Conservation (phyloP, 2,888 invertebrate species). For the Onchidella celtica region DNA sequence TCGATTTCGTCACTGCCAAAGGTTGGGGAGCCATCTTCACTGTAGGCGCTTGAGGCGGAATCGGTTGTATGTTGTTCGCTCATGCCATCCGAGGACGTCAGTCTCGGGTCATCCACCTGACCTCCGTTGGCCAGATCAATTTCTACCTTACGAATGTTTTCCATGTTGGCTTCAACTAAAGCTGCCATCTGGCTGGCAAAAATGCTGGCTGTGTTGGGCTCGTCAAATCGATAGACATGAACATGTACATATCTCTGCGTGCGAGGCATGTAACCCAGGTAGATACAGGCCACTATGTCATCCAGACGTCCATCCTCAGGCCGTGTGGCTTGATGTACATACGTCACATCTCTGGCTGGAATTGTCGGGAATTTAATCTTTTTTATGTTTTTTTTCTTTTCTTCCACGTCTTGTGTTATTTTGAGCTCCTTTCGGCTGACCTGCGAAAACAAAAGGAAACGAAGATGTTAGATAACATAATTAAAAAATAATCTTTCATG, state of each 20-base stretch:
- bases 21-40: slow-evolving; percentile 62
- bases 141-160: slow-evolving; percentile 92
- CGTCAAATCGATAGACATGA: slow-evolving; percentile 96
- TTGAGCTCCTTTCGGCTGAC: slow-evolving; percentile 89
- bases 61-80: slow-evolving; percentile 60
- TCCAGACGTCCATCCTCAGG: slow-evolving; percentile 85
- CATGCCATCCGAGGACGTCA: slow-evolving; percentile 52
- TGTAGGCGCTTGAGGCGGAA: slow-evolving; percentile 62
- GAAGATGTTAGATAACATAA: no score
- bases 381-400: slow-evolving; percentile 72
- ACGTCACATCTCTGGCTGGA: slow-evolving; percentile 83
- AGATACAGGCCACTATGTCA: slow-evolving; percentile 95
- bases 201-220: slow-evolving; percentile 93
- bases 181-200: slow-evolving; percentile 92
- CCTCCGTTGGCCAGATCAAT: slow-evolving; percentile 68
- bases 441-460: slow-evolving; percentile 7
- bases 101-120: slow-evolving; percentile 64
- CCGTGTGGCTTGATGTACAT: slow-evolving; percentile 92
- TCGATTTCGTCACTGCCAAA: slow-evolving; percentile 70
- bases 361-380: slow-evolving; percentile 88
- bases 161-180: slow-evolving; percentile 89
- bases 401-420: slow-evolving; percentile 90
- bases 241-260: slow-evolving; percentile 97
- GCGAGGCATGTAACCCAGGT: slow-evolving; percentile 95
- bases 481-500: no score